Percentiles rank a stretch among this genome's conserved stretches.
phyloP scores from a whole-genome alignment of 2,888 invertebrate genomes.

The Tricholauxania praeusta region DNA sequence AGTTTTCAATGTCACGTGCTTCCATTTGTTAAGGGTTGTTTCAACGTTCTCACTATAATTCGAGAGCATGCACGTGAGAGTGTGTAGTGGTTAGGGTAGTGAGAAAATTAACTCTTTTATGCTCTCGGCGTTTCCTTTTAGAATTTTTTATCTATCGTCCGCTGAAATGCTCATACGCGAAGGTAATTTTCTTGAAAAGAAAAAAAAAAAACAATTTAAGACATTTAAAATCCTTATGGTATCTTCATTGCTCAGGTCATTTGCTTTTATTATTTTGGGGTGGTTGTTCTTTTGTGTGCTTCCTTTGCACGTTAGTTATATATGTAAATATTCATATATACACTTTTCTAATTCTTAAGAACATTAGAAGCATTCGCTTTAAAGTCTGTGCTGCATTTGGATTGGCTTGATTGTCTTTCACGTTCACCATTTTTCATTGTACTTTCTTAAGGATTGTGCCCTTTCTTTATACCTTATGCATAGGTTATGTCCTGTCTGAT shows the following conservation, averaged over 20 bases:
- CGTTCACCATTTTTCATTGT: background rate
- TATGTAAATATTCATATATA: no score
- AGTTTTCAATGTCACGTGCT: conserved; percentile 34
- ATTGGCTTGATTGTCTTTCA: conserved; percentile 5
- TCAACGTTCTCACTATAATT: background rate
- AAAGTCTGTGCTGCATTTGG: background rate
- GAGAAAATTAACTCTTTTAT: no score
- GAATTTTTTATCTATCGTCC: background rate
- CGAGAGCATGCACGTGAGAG: background rate
- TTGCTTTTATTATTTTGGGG: conserved; percentile 19
- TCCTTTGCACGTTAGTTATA: no score
- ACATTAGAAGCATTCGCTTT: background rate
- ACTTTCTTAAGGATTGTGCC: background rate
- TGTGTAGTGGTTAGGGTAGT: no score
- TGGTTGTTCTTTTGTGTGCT: conserved; percentile 19
- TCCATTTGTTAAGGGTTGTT: conserved; percentile 9
- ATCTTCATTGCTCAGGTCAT: conserved; percentile 22
- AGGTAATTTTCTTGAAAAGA: no score
- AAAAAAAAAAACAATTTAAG: no score
- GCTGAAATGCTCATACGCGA: no score
- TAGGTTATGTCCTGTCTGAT: no score
- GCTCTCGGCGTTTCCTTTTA: no score
- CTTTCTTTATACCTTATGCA: background rate
- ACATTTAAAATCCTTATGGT: background rate
- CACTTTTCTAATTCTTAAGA: no score